These are phyloP conservation scores for Nesospiza acunhae DNA, from an alignment of 2,113 vertebrate genomes.

Conservation along the genomic window DNA sequence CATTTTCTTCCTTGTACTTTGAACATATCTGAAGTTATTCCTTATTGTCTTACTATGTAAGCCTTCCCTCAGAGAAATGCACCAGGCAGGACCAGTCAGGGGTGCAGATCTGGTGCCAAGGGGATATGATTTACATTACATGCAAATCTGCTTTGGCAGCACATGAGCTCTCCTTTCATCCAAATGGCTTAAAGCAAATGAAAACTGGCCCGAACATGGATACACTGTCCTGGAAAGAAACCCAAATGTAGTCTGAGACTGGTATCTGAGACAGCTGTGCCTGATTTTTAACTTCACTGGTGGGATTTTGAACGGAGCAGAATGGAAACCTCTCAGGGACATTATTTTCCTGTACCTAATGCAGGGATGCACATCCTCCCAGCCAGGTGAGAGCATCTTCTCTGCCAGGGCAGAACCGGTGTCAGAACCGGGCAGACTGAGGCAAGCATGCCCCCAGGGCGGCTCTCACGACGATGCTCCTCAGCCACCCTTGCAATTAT, in stretches of 20 bases:
- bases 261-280: neutral
- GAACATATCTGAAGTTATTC: neutral
- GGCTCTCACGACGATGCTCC: neutral
- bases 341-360: neutral
- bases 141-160: neutral
- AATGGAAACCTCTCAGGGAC: neutral
- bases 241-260: neutral
- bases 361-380: accelerated
- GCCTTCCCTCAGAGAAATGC: neutral
- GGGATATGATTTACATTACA: neutral
- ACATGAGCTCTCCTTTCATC: neutral
- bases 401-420: neutral
- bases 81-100: neutral
- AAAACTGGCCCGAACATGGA: neutral
- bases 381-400: neutral
- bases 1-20: neutral
- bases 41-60: neutral
- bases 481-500: neutral
- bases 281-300: neutral
- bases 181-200: slow-evolving; percentile 27
- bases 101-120: neutral
- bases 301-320: neutral
- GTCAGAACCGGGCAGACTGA: accelerated
- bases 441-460: neutral
- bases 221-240: neutral